A percentile compares a stretch with the other conserved stretches of the same genome.
Conservation (phyloP, 2,113 vertebrate species). For the Chaetura pelagica region DNA sequence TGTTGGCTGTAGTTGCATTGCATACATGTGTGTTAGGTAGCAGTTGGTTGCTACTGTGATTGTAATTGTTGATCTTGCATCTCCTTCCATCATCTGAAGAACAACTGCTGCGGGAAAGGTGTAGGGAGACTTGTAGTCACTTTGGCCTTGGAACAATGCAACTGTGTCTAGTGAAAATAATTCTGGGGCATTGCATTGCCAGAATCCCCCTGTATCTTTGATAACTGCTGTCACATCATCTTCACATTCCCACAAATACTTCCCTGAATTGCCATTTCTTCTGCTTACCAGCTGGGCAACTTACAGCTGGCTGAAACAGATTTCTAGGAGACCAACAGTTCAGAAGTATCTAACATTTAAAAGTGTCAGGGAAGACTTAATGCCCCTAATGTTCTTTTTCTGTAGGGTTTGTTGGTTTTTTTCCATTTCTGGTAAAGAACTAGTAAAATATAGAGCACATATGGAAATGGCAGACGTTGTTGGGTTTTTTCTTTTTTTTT, state of each 20-base stretch:
- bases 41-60: background rate
- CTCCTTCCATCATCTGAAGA: background rate
- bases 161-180: background rate
- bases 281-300: background rate
- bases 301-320: background rate
- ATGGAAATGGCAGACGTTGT: constrained; percentile 57
- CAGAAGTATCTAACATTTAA: background rate
- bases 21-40: background rate
- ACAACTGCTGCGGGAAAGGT: rapidly evolving
- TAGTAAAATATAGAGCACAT: constrained; percentile 26
- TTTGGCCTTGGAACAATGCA: background rate
- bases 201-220: background rate
- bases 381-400: background rate
- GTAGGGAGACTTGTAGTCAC: rapidly evolving
- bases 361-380: background rate
- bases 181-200: background rate
- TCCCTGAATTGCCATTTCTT: background rate
- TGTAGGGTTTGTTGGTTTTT: background rate
- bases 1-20: background rate
- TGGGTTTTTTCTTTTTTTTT: constrained; percentile 1
- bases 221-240: background rate
- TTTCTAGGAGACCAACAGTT: background rate
- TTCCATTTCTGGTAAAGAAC: constrained; percentile 3
- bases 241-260: background rate
- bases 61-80: background rate